Evolutionary conservation across 2,797 vertebrate genomes (phyloP).

Genomic region (Sebastes paucispinis): DNA sequence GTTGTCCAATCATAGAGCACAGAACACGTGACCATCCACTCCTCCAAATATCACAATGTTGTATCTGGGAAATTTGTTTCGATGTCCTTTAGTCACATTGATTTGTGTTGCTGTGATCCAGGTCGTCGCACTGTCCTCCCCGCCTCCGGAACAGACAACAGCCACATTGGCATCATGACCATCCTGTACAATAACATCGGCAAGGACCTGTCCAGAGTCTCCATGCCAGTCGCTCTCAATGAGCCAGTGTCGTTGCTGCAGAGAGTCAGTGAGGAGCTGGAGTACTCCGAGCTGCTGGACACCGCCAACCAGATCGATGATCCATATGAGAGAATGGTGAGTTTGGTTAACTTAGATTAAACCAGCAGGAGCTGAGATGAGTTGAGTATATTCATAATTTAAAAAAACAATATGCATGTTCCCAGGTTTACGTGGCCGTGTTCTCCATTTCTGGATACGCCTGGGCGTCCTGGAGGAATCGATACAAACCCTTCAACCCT

Average conservation of each 20-base stretch:
- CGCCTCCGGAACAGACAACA: slow-evolving; percentile 78
- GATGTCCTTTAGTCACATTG: not conserved
- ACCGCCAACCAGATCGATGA: slow-evolving; percentile 83
- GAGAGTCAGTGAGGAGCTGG: slow-evolving; percentile 90
- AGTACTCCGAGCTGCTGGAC: slow-evolving; percentile 89
- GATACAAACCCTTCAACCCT: slow-evolving; percentile 94
- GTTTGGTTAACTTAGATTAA: not conserved
- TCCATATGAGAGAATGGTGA: slow-evolving; percentile 91
- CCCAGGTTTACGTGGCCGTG: slow-evolving; percentile 87
- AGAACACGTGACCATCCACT: too few species aligned
- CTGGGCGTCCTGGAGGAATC: slow-evolving; percentile 89
- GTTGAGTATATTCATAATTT: not conserved
- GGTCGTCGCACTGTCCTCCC: slow-evolving; percentile 84
- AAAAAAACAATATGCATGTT: not conserved
- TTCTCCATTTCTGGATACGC: slow-evolving; percentile 94
- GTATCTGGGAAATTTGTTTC: too few species aligned
- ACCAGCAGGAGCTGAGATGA: not conserved
- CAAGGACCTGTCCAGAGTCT: slow-evolving; percentile 91
- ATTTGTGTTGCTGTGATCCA: slow-evolving; percentile 22
- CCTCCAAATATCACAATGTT: too few species aligned
- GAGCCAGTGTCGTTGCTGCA: slow-evolving; percentile 85
- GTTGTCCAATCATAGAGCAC: too few species aligned
- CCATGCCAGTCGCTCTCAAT: slow-evolving; percentile 89
- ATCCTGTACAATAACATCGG: slow-evolving; percentile 94
- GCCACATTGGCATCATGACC: slow-evolving; percentile 90